phyloP scores from a whole-genome alignment of 2,113 vertebrate species.

The Taxidea taxus region DNA sequence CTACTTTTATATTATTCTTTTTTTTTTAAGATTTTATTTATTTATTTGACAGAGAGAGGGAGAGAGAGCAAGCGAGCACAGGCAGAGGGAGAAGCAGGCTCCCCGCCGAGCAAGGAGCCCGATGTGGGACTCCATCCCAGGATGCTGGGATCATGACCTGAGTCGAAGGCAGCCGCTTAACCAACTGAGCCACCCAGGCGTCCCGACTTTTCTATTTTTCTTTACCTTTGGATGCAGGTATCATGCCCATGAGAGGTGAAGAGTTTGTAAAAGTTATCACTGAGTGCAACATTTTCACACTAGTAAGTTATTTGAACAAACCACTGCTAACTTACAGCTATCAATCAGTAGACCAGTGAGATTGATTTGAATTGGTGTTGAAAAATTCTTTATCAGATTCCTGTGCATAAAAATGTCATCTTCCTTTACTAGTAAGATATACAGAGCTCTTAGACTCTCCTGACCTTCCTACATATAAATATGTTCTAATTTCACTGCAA shows the following conservation, averaged over 20 bases:
- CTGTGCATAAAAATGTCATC: background rate
- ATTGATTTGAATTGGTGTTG: background rate
- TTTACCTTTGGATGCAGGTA: background rate
- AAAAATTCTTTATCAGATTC: constrained; percentile 15
- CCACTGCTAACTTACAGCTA: background rate
- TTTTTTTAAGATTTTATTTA: too few relatives aligned
- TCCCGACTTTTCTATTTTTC: background rate
- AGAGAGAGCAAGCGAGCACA: too few relatives aligned
- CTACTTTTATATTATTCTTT: background rate
- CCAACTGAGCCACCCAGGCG: too few relatives aligned
- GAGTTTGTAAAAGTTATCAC: background rate
- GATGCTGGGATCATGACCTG: too few relatives aligned
- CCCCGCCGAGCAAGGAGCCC: too few relatives aligned
- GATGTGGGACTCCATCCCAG: too few relatives aligned
- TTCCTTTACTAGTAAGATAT: background rate
- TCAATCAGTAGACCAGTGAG: background rate
- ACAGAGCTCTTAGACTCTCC: background rate
- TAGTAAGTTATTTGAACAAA: background rate
- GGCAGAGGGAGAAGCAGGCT: too few relatives aligned
- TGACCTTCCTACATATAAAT: background rate
- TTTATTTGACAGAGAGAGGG: too few relatives aligned
- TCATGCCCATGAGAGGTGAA: background rate
- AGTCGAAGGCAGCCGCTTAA: too few relatives aligned
- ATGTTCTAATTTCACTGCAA: background rate
- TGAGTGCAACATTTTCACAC: background rate